Base-by-base conservation (phyloP, 2,888 invertebrate genomes). In the Cacoxenus indagator region DNA sequence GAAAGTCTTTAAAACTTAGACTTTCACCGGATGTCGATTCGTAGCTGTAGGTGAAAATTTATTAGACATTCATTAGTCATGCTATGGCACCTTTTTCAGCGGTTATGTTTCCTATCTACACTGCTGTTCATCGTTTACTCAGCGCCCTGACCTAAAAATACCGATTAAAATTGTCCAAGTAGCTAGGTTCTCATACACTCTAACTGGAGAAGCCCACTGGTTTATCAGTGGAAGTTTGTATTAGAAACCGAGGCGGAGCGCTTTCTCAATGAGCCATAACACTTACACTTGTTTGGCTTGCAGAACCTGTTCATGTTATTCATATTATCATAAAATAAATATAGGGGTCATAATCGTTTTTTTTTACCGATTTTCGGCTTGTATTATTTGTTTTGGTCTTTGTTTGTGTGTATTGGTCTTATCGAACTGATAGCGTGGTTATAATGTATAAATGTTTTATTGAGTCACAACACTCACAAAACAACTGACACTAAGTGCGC, bases 91-190 rank as follows among this genome's bases (percentile, higher is more conserved):
- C 11, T 43, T 43, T 43, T n/a, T n/a, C n/a, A n/a, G n/a, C n/a
- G n/a, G 45, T 43, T 43, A 43, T n/a, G n/a, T 43, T 43, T n/a
- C n/a, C n/a, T n/a, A n/a, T n/a, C n/a, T n/a, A 43, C 45, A 43
- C 11, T 22, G 17, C 51, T 22, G 5, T 9, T 51, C 22, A 51
- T 51, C 51, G 8, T 22, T 9, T 4, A 5, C 51, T 17, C 17
- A 48, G 57, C 78, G 81, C 79, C 79, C 69, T 79, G 79, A 75
- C 79, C 77, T 69, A 75, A 78, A 81, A 73, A 45, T 22, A 22
- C 46, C 45, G 24, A 29, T 26, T 57, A 55, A 31, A 55, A 54
- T 43, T 62, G 66, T 66, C 61, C 48, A 27, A 61, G 27, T 37
- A 37, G n/a, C n/a, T n/a, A n/a, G n/a, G n/a, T n/a, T n/a, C n/a